Percentiles rank a stretch among this genome's conserved stretches.
phyloP scores from a whole-genome alignment of 2,797 vertebrate species.

The Rhynchonycteris naso region DNA sequence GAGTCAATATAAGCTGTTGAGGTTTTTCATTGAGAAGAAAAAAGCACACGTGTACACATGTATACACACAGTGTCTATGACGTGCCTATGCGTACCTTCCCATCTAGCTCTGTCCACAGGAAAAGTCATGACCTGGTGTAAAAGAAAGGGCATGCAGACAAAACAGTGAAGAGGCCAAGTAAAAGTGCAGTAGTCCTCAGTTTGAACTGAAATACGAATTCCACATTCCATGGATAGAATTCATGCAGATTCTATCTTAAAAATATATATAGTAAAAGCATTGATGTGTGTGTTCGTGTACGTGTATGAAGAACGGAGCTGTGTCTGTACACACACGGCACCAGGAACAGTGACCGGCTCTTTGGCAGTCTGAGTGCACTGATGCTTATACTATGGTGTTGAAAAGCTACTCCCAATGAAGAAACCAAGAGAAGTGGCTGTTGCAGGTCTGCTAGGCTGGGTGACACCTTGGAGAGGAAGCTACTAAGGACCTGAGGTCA shows the following conservation, averaged over 20 bases:
- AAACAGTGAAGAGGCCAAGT: neutral
- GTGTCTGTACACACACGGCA: neutral
- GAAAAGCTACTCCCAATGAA: neutral
- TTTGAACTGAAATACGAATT: neutral
- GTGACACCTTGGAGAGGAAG: neutral
- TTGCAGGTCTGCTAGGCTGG: neutral
- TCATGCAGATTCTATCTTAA: neutral
- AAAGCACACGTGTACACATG: too few relatives aligned
- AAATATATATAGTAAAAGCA: neutral
- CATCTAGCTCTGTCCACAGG: neutral
- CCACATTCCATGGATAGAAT: neutral
- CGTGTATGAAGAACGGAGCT: neutral
- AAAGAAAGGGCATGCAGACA: neutral
- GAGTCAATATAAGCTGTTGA: neutral
- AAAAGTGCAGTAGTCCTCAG: neutral
- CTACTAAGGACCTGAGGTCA: neutral
- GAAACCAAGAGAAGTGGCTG: neutral
- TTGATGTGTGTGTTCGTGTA: neutral
- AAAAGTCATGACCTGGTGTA: neutral
- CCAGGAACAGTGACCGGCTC: neutral
- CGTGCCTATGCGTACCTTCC: too few relatives aligned
- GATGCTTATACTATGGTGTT: neutral
- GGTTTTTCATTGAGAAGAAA: neutral
- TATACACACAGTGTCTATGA: neutral
- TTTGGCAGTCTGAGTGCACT: rapidly evolving